A percentile compares a stretch with the other conserved stretches of the same genome.
These are phyloP conservation scores for Oreotragus oreotragus DNA, from an alignment of 2,113 vertebrate species.

Conservation along the genomic window DNA sequence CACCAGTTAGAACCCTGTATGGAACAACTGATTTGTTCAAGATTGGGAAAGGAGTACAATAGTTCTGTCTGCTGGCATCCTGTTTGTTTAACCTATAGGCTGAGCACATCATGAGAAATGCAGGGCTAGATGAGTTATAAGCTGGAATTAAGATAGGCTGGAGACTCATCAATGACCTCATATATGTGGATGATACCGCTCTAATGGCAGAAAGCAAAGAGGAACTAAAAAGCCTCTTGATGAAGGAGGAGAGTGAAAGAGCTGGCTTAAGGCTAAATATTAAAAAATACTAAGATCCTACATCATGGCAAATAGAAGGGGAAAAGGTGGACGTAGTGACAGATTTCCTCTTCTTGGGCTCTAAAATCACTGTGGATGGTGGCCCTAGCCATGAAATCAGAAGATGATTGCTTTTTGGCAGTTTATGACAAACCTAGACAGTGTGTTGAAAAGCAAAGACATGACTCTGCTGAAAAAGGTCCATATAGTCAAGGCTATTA, in stretches of 20 bases:
- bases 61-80: not conserved
- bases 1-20: not conserved
- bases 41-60: not conserved
- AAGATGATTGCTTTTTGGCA: not conserved
- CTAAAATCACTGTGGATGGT: not conserved
- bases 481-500: not conserved
- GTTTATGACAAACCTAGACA: not conserved
- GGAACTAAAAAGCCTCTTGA: not conserved
- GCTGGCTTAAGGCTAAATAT: not conserved
- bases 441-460: not conserved
- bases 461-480: not conserved
- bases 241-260: not conserved
- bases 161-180: not conserved
- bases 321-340: not conserved
- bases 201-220: not conserved
- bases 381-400: not conserved
- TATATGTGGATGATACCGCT: not conserved
- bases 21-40: not conserved
- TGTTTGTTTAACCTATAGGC: not conserved
- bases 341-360: not conserved
- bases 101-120: not conserved
- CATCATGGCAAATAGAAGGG: not conserved
- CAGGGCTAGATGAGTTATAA: not conserved
- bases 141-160: not conserved
- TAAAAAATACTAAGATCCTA: not conserved